Conservation (phyloP, 53 echinoderm and acorn worm species). For the Patiria pectinifera region DNA sequence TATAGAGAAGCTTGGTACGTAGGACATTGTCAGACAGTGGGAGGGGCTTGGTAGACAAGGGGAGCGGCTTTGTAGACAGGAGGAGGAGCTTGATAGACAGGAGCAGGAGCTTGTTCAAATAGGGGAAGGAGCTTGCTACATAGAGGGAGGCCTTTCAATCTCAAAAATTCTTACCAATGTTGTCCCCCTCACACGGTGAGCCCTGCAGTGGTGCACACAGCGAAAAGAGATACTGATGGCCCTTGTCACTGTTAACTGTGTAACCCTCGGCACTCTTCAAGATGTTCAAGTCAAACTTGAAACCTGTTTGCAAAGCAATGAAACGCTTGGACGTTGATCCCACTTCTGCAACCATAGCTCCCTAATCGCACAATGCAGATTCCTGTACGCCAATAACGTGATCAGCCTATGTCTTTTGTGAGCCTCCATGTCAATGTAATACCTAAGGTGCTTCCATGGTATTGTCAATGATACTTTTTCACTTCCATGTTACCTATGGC, state of each 20-base stretch:
- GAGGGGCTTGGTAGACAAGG: too few relatives aligned
- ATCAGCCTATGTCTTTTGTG: too few relatives aligned
- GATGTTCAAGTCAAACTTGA: constrained; percentile 79
- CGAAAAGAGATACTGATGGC: constrained; percentile 78
- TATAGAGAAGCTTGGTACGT: too few relatives aligned
- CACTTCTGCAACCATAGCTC: background rate
- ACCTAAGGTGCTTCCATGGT: background rate
- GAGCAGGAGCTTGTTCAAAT: too few relatives aligned
- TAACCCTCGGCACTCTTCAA: constrained; percentile 69
- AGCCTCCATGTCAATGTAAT: too few relatives aligned
- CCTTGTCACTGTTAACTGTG: constrained; percentile 70
- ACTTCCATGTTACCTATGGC: background rate
- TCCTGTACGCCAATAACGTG: too few relatives aligned
- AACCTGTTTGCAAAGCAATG: constrained; percentile 62
- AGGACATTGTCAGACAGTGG: too few relatives aligned
- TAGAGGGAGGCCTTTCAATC: background rate
- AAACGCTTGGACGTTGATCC: background rate
- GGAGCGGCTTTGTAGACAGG: too few relatives aligned
- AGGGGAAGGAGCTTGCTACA: background rate
- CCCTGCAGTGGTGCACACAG: constrained; percentile 67
- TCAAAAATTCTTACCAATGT: constrained; percentile 66
- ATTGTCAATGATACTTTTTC: background rate
- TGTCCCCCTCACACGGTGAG: constrained; percentile 50
- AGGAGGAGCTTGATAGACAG: too few relatives aligned
- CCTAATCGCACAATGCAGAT: background rate